Evolutionary conservation across 2,888 invertebrate genomes (phyloP), one percentile per base, ranked within the genome.

Genomic region (Rhamnusium bicolor): DNA sequence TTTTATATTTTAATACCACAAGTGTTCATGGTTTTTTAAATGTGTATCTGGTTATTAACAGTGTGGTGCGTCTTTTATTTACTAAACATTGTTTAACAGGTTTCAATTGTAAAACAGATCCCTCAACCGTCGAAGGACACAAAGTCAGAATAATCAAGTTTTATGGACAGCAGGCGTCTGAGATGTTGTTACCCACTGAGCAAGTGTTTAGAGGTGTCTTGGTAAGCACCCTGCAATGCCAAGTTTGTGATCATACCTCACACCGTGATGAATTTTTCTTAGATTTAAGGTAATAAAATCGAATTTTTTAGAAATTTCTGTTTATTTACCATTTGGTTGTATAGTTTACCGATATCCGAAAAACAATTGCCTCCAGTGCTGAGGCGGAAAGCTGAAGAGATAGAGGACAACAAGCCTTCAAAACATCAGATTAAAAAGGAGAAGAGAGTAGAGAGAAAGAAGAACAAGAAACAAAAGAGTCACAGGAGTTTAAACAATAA

Each of bases 201-300:
- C 94, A 94, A 86, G 94, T 99, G 65, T 99, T 99, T 90, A 94
- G 97, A 27, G 99, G 99, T 0, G 93, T 95, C 84, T 90, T 98
- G 12, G 95, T 98, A 1, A 98, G 97, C 29, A 96, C 95, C 0
- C 89, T 96, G 47, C 93, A 95, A 72, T 99, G 98, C 86, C 94
- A 96, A 82, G 95, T 96, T 75, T 99, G 99, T 86, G 91, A 92
- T 74, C 93, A 96, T 88, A 93, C 94, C 10, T 97, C 97, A 0
- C 94, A 95, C 83, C 91, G 96, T 12, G 94, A 94, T 67, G 99
- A 99, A 87, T 94, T 95, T 84, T 99, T 99, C 88, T 90, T 98
- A 68, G 99, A 99, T 88, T 91, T 99, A 78, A 87, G 87, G 86
- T 86, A 73, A 72, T 32, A 8, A 54, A 4, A 54, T 54, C 1